A percentile compares a stretch with the other conserved stretches of the same genome.
phyloP scores from a whole-genome alignment of 92 coral and sea anemone species.

The Isaurus tuberculatus region DNA sequence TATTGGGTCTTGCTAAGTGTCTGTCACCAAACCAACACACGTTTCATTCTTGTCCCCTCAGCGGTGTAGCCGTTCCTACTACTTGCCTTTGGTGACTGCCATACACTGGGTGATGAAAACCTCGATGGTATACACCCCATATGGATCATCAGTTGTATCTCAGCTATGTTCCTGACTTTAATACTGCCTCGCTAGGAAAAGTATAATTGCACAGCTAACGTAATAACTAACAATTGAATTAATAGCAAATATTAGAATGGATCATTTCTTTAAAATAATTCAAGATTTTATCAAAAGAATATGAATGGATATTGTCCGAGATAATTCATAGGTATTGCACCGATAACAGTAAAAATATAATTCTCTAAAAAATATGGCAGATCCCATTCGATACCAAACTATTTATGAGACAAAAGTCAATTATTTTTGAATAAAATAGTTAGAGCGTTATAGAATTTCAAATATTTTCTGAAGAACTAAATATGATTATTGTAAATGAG shows the following conservation, averaged over 20 bases:
- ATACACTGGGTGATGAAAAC: slow-evolving; percentile 41
- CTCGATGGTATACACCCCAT: neutral
- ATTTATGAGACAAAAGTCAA: slow-evolving; percentile 23
- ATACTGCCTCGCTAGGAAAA: neutral
- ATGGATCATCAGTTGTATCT: slow-evolving; percentile 29
- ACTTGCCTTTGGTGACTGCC: slow-evolving; percentile 46
- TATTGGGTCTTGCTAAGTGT: neutral
- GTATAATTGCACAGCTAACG: neutral
- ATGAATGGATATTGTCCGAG: neutral
- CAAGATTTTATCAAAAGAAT: slow-evolving; percentile 15
- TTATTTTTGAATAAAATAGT: slow-evolving; percentile 12
- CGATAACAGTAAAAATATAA: neutral
- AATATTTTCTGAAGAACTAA: neutral
- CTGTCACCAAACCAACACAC: slow-evolving; percentile 44
- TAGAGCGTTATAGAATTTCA: neutral
- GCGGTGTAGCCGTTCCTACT: slow-evolving; percentile 36
- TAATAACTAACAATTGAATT: slow-evolving; percentile 21
- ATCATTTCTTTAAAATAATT: neutral
- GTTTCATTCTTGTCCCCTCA: slow-evolving; percentile 41
- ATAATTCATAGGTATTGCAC: neutral
- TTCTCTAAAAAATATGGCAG: neutral
- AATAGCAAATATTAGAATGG: neutral
- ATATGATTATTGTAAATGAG: neutral
- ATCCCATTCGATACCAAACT: neutral
- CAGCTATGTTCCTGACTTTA: slow-evolving; percentile 29